Evolutionary conservation across 2,888 invertebrate genomes (phyloP).

Genomic region (Cephus pygmeus): DNA sequence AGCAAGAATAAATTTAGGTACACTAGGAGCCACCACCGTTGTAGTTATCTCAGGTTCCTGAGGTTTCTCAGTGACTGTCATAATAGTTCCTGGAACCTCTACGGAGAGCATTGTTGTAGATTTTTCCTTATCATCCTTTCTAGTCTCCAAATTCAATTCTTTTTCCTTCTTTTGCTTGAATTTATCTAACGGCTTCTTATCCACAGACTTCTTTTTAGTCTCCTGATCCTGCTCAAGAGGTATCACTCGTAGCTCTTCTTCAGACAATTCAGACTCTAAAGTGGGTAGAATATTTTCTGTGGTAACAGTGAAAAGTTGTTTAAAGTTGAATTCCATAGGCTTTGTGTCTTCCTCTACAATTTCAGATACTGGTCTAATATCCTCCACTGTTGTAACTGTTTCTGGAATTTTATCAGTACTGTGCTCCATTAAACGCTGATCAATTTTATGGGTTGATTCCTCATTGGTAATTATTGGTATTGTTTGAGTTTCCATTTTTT

Average conservation of each 20-base stretch:
- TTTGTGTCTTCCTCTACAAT: slow-evolving; percentile 49
- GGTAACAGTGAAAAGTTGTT: slow-evolving; percentile 40
- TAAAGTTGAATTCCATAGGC: slow-evolving; percentile 47
- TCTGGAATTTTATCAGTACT: slow-evolving; percentile 12
- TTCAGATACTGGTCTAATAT: slow-evolving; percentile 59
- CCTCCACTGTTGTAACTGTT: slow-evolving; percentile 33
- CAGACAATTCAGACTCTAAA: slow-evolving; percentile 34
- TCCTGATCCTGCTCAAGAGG: slow-evolving; percentile 48
- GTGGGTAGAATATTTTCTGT: slow-evolving; percentile 34
- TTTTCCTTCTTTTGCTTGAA: slow-evolving; percentile 44
- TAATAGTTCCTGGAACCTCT: slow-evolving; percentile 13
- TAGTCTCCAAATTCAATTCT: slow-evolving; percentile 33
- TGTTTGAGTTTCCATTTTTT: slow-evolving; percentile 6
- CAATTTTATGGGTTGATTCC: not conserved
- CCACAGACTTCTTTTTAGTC: slow-evolving; percentile 32
- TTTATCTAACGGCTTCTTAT: slow-evolving; percentile 40
- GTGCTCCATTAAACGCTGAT: slow-evolving; percentile 4
- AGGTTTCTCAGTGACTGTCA: not conserved
- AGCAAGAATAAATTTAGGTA: slow-evolving; percentile 12
- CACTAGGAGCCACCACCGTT: not conserved
- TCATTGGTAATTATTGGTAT: not conserved
- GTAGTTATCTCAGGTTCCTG: not conserved
- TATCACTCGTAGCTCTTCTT: slow-evolving; percentile 52
- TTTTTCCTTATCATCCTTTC: not conserved
- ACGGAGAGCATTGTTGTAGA: slow-evolving; percentile 18